Percentiles rank a stretch among this genome's conserved stretches.
These are phyloP conservation scores for Drosophila novamexicana DNA, from an alignment of 1,140 invertebrate genomes.

Conservation along the genomic window DNA sequence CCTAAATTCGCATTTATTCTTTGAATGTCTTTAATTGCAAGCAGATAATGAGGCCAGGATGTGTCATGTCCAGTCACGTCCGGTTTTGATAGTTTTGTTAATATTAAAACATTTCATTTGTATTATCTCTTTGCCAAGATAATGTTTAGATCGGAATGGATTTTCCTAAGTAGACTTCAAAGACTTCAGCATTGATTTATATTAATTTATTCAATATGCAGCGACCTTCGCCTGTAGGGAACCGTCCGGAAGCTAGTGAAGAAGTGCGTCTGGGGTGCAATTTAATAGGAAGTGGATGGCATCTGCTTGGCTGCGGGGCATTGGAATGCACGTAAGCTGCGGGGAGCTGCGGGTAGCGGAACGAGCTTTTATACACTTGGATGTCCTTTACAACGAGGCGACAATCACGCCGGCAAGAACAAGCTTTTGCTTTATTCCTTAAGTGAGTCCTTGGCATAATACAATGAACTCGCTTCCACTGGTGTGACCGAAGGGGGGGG, in stretches of 20 bases:
- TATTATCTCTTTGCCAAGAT: not conserved
- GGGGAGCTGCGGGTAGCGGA: not conserved
- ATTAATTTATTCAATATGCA: conserved; percentile 26
- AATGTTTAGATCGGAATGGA: not conserved
- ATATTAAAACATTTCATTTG: not conserved
- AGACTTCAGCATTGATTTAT: conserved; percentile 29
- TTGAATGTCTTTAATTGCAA: conserved; percentile 2
- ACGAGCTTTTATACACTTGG: conserved; percentile 31
- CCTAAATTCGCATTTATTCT: not conserved
- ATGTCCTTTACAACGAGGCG: conserved; percentile 24
- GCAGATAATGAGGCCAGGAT: not conserved
- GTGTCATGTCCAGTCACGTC: not conserved
- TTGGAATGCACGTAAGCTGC: conserved; percentile 31
- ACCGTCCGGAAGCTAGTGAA: not conserved
- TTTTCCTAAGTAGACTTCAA: not conserved
- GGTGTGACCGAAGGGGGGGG: not conserved
- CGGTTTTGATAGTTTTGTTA: not conserved
- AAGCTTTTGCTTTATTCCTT: conserved; percentile 48
- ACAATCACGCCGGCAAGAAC: conserved; percentile 28
- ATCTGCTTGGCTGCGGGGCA: conserved; percentile 20
- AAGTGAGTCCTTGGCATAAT: conserved; percentile 62
- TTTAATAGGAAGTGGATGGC: conserved; percentile 14
- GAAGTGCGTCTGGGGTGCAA: conserved; percentile 5
- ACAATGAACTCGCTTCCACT: conserved; percentile 54
- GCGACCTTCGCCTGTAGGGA: not conserved